Base-by-base conservation (phyloP, 2,113 vertebrate species). In the Lepidiolamprologus cunningtoni region DNA sequence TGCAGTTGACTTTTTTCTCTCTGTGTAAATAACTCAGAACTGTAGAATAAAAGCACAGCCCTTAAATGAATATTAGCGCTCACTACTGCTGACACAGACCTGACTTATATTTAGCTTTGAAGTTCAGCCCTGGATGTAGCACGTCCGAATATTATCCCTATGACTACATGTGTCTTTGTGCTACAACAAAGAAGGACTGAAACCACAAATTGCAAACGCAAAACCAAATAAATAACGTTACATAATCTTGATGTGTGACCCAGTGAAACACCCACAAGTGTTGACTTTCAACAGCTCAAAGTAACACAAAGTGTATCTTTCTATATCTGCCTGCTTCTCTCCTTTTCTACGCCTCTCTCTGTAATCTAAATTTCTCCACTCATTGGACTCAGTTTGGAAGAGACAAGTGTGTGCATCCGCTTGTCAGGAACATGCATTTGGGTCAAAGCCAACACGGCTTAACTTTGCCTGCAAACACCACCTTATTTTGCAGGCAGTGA, bases 381-480 rank as follows among this genome's bases (percentile, higher is more conserved):
- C 55, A 28, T 35, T 82, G 79, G 80, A 76, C 82, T 83, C 85
- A 45, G 21, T 87, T 58, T 80, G 76, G 87, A 83, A 58, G 76
- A 82, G 82, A 85, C 13, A 52, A 58, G 76, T 66, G 58, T 84
- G 83, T 88, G 79, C 87, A 89, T 90, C 86, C 54, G 31, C 81
- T 83, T 13, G 89, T 94, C 93, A 86, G 91, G 91, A 93, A 93
- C 94, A 94, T 83, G 73, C 81, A 86, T 92, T 87, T 94, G 91
- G 93, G 80, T 16, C 19, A 7, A 53, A 45, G 50, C 93, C 94
- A 93, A 12, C 87, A 7, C 82, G 53, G 85, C 89, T 90, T 91
- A 91, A 90, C 84, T 89, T 93, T 85, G 85, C 89, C 91, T 58
- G 85, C 88, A 86, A 91, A 89, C 90, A 50, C 80, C 89, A 81